Base-by-base conservation (phyloP, 2,113 vertebrate genomes). In the Antechinus flavipes region DNA sequence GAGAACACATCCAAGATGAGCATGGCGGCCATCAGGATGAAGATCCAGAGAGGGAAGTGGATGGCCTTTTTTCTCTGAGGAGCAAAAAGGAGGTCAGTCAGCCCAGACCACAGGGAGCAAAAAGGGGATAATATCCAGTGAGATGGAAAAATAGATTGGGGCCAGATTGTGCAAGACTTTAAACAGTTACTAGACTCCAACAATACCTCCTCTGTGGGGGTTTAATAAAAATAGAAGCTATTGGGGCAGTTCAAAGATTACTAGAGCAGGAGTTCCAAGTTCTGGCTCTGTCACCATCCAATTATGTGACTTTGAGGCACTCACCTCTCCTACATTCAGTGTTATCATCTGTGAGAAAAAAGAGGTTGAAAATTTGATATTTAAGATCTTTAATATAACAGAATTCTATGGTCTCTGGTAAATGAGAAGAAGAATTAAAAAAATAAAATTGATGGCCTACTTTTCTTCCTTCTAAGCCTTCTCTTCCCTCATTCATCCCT, bases 21-120 rank as follows among this genome's bases (percentile, higher is more conserved):
- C 30, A 5, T 0, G 4, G 0, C 14, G 14, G 61, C 61, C 35
- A 76, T 2, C 35, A 42, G 0, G 19, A 19, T 19, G 42, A 42
- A n/a, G n/a, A 42, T n/a, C 16, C 6, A 42, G 68, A n/a, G 35
- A 42, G n/a, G 5, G 35, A 84, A 6, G 19, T 8, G n/a, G n/a
- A 84, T 2, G 19, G n/a, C 6, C 14, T 84, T 84, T 35, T 84
- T 42, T 42, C 68, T n/a, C 5, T 19, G 35, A 22, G 35, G 68
- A 84, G n/a, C 1, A n/a, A n/a, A 42, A 42, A 84, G 58, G 16
- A 84, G 68, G 68, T 42, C 68, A 19, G 35, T 84, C 30, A 42
- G 68, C 14, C 58, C 30, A 30, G 27, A 35, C 12, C 58, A 35
- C 68, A 76, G 68, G 68, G 14, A 42, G n/a, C 16, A 14, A 35